Percentiles rank a stretch among this genome's conserved stretches.
These are phyloP conservation scores for Coracopsis vasa DNA, from an alignment of 2,113 vertebrate species.

Conservation along the genomic window DNA sequence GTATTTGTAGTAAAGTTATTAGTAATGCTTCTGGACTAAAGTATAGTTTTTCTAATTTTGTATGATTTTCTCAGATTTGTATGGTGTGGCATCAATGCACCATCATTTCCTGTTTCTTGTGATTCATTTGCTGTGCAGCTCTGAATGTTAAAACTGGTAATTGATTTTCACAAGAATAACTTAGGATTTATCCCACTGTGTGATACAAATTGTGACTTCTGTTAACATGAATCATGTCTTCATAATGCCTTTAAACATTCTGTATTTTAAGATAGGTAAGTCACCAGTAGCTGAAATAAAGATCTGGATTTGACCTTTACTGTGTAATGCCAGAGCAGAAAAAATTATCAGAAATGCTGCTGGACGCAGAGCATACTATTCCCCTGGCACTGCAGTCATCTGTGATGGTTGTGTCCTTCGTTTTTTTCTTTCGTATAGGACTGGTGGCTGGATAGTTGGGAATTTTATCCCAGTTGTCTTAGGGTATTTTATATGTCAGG, in stretches of 20 bases:
- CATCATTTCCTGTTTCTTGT: background rate
- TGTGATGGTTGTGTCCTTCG: background rate
- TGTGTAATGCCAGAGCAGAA: background rate
- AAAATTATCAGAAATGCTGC: background rate
- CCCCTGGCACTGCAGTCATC: background rate
- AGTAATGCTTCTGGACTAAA: background rate
- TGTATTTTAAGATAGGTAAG: background rate
- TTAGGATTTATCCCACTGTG: background rate
- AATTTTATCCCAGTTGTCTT: slow-evolving; percentile 32
- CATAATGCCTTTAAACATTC: background rate
- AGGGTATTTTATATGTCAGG: slow-evolving; percentile 17
- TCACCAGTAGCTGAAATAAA: background rate
- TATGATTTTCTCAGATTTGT: background rate
- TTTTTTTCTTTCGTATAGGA: background rate
- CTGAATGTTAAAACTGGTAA: background rate
- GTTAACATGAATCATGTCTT: background rate
- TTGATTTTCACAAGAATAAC: background rate
- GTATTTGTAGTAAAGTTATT: background rate
- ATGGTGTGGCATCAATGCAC: background rate
- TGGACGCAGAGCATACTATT: background rate
- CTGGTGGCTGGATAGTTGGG: background rate
- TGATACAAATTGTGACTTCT: background rate
- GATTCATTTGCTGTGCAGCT: background rate
- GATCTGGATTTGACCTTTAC: background rate
- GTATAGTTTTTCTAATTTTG: background rate